phyloP scores from a whole-genome alignment of 2,888 invertebrate species.

The Furcula furcula region DNA sequence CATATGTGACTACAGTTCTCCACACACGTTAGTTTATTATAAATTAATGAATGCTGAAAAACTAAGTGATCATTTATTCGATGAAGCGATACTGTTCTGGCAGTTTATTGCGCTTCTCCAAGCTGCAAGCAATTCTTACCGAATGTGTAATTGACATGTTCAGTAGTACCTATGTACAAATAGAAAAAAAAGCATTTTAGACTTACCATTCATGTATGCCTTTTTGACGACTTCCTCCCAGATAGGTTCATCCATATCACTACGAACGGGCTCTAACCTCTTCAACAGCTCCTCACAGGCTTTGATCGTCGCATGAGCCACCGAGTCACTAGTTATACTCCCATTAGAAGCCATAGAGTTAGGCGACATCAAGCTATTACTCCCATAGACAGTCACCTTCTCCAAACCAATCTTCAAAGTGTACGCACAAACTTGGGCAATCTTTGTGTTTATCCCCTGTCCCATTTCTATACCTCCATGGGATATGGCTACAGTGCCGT shows the following conservation, averaged over 20 bases:
- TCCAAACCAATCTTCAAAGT: conserved; percentile 84
- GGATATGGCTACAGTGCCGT: conserved; percentile 84
- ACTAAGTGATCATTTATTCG: too few relatives aligned
- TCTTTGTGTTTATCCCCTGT: conserved; percentile 87
- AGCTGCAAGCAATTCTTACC: too few relatives aligned
- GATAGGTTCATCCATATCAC: conserved; percentile 59
- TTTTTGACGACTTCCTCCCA: conserved; percentile 78
- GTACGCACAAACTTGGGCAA: conserved; percentile 87
- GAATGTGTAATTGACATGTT: too few relatives aligned
- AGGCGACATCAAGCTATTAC: conserved; percentile 84
- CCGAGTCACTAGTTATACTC: conserved; percentile 87
- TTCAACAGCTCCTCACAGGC: conserved; percentile 74
- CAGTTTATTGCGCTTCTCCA: too few relatives aligned
- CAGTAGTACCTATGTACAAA: too few relatives aligned
- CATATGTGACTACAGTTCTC: too few relatives aligned
- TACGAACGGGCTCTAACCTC: conserved; percentile 65
- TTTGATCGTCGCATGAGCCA: conserved; percentile 79
- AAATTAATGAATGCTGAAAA: too few relatives aligned
- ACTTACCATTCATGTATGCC: conserved; percentile 64
- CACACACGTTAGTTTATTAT: too few relatives aligned
- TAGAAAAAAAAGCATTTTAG: too few relatives aligned
- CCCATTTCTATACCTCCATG: conserved; percentile 89
- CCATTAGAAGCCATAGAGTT: conserved; percentile 87
- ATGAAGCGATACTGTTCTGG: too few relatives aligned
- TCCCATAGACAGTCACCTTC: conserved; percentile 81